Evolutionary conservation across 2,113 vertebrate genomes (phyloP).

Genomic region (Carassius auratus): DNA sequence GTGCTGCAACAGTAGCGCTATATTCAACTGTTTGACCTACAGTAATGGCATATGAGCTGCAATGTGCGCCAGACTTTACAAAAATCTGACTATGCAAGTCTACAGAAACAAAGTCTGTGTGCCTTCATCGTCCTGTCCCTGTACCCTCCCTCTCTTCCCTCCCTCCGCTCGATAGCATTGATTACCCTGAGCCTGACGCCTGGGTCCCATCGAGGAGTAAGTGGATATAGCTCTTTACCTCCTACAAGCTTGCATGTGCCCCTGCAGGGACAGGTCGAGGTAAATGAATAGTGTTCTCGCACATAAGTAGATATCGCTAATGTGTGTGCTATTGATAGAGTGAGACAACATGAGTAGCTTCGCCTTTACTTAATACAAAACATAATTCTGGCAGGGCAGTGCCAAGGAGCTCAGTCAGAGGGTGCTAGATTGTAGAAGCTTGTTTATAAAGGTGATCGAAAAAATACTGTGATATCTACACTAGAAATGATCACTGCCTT

Average conservation of each 20-base stretch:
- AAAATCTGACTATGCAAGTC: neutral
- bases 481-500: neutral
- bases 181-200: slow-evolving; percentile 82
- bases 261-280: slow-evolving; percentile 81
- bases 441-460: neutral
- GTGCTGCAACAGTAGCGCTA: neutral
- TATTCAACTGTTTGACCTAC: neutral
- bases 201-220: slow-evolving; percentile 81
- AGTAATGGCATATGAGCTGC: neutral
- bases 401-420: slow-evolving; percentile 5
- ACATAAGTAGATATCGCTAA: slow-evolving; percentile 87
- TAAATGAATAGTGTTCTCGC: slow-evolving; percentile 88
- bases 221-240: slow-evolving; percentile 82
- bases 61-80: neutral
- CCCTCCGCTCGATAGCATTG: slow-evolving; percentile 74
- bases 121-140: slow-evolving; percentile 58
- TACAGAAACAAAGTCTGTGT: slow-evolving; percentile 64
- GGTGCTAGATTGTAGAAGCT: neutral
- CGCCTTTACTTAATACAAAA: slow-evolving; percentile 87
- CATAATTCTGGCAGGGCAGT: slow-evolving; percentile 75
- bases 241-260: slow-evolving; percentile 80
- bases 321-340: slow-evolving; percentile 85
- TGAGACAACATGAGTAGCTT: slow-evolving; percentile 86
- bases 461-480: neutral
- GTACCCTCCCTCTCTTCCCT: slow-evolving; percentile 53